phyloP scores from a whole-genome alignment of 2,113 vertebrate species.

The Stigmatopora argus region DNA sequence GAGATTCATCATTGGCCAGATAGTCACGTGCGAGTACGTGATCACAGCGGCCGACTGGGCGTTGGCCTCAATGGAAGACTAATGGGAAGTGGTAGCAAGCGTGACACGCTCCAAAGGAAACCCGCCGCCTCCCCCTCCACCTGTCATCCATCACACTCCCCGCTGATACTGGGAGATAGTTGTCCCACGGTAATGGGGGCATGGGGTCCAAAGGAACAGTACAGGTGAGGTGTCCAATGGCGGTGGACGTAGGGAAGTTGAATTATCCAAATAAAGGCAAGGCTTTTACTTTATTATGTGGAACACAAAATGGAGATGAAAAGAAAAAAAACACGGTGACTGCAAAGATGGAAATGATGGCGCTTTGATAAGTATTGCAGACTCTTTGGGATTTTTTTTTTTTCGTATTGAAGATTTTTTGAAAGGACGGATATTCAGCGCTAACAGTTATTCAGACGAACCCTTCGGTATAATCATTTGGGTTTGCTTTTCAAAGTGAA shows the following conservation, averaged over 20 bases:
- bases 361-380: constrained; percentile 14
- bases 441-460: constrained; percentile 20
- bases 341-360: neutral
- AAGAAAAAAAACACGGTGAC: constrained; percentile 14
- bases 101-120: constrained; percentile 67
- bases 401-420: constrained; percentile 14
- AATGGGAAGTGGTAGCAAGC: constrained; percentile 59
- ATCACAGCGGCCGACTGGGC: constrained; percentile 55
- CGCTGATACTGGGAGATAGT: constrained; percentile 66
- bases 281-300: constrained; percentile 1
- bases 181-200: constrained; percentile 33
- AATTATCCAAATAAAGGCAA: constrained; percentile 9
- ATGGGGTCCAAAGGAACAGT: constrained; percentile 15
- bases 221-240: constrained; percentile 18
- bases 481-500: constrained; percentile 30
- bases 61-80: constrained; percentile 64
- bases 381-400: constrained; percentile 10
- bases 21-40: constrained; percentile 52
- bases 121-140: constrained; percentile 49
- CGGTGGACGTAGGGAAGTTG: constrained; percentile 20
- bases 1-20: constrained; percentile 60
- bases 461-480: constrained; percentile 34
- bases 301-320: constrained; percentile 3
- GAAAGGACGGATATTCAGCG: constrained; percentile 17
- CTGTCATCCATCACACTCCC: constrained; percentile 67